Evolutionary conservation across 2,888 invertebrate species (phyloP).

Genomic region (Ectobius pallidus): DNA sequence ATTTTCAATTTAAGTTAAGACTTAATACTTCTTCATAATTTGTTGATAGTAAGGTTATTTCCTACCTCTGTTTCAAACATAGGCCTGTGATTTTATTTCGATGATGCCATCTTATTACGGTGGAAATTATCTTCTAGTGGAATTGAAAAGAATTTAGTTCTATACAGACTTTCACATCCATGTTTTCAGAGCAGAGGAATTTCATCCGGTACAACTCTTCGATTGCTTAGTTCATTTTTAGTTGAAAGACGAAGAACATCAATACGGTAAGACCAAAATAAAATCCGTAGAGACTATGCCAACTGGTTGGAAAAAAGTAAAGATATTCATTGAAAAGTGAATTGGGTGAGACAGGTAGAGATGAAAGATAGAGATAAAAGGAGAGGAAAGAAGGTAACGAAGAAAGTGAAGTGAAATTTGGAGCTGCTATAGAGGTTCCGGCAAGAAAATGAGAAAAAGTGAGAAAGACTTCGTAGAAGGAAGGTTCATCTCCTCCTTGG

Average conservation of each 20-base stretch:
- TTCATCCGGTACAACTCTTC: not conserved
- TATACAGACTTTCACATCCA: not conserved
- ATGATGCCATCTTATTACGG: too few species aligned
- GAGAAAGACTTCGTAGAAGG: conserved; percentile 1
- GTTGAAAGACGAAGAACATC: conserved; percentile 27
- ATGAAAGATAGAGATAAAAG: not conserved
- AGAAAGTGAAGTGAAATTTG: conserved; percentile 3
- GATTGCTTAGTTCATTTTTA: conserved; percentile 34
- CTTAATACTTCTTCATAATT: too few species aligned
- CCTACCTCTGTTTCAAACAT: too few species aligned
- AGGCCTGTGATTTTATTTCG: too few species aligned
- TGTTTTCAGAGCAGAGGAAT: not conserved
- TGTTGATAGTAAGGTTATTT: too few species aligned
- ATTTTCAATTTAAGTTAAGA: too few species aligned
- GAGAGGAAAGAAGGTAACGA: not conserved
- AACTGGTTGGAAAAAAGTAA: conserved; percentile 26
- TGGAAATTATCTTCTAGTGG: too few species aligned
- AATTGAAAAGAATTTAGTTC: too few species aligned
- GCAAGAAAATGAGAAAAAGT: conserved; percentile 9
- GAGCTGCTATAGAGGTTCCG: not conserved
- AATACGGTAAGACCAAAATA: not conserved
- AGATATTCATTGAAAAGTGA: conserved; percentile 41
- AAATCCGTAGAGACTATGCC: not conserved
- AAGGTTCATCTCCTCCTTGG: conserved; percentile 3
- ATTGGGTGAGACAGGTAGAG: conserved; percentile 39